Evolutionary conservation across 30 jellyfish, hydroid and myxozoan species (phyloP).

Genomic region (Phacellophora camtschatica): DNA sequence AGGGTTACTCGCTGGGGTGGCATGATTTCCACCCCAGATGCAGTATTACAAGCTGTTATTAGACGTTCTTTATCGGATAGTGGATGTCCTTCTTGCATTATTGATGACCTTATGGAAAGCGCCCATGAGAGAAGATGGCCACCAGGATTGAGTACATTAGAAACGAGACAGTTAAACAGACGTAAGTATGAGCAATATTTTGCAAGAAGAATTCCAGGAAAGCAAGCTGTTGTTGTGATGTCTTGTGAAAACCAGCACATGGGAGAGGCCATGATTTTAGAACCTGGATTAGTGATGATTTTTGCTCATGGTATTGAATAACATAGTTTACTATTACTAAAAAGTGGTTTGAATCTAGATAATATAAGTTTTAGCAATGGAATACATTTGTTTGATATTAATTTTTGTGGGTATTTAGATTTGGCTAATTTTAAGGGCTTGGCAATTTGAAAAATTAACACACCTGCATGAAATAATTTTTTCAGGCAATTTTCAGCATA

Average conservation of each 20-base stretch:
- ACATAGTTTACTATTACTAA: too few relatives aligned
- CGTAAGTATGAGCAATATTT: conserved; percentile 95
- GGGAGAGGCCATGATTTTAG: conserved; percentile 88
- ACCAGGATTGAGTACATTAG: conserved; percentile 96
- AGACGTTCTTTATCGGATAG: conserved; percentile 93
- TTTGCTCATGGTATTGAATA: conserved; percentile 98
- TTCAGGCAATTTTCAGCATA: too few relatives aligned
- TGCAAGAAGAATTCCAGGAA: conserved; percentile 98
- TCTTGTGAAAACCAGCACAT: conserved; percentile 98
- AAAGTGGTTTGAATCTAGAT: too few relatives aligned
- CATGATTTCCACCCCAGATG: conserved; percentile 99
- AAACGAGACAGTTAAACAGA: conserved; percentile 92
- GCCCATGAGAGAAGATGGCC: conserved; percentile 99
- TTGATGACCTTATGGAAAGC: conserved; percentile 92
- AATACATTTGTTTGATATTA: too few relatives aligned
- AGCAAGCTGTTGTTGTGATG: conserved; percentile 98
- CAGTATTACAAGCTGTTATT: conserved; percentile 94
- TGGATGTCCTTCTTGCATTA: conserved; percentile 93
- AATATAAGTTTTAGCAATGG: too few relatives aligned
- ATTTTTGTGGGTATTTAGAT: too few relatives aligned
- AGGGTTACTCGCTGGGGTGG: conserved; percentile 99
- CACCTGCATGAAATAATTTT: too few relatives aligned
- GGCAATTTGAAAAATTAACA: too few relatives aligned
- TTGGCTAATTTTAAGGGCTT: too few relatives aligned
- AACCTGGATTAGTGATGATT: conserved; percentile 97